A percentile compares a stretch with the other conserved stretches of the same genome.
These are phyloP conservation scores for Pangasius macronema DNA, from an alignment of 2,797 vertebrate species.

Conservation along the genomic window DNA sequence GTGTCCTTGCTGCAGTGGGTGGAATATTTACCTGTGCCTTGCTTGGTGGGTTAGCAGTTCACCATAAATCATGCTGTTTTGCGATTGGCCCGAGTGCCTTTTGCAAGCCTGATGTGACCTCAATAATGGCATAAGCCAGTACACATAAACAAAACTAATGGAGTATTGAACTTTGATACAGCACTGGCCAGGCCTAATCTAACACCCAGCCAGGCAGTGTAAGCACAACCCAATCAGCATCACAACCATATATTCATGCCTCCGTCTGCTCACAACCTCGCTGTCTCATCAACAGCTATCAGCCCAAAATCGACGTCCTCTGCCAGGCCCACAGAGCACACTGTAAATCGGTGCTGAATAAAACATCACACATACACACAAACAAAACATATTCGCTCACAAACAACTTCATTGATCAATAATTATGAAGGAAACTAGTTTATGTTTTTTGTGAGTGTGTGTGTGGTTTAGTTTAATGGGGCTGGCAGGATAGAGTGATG, in stretches of 20 bases:
- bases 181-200: constrained; percentile 52
- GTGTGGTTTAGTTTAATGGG: background rate
- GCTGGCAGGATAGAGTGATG: background rate
- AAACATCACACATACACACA: constrained; percentile 43
- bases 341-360: constrained; percentile 55
- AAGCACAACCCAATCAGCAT: constrained; percentile 47
- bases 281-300: constrained; percentile 55
- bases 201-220: constrained; percentile 42
- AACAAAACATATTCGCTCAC: constrained; percentile 19
- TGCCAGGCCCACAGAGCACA: constrained; percentile 43
- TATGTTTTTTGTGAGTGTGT: background rate
- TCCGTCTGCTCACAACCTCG: constrained; percentile 18
- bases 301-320: constrained; percentile 48
- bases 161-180: constrained; percentile 62
- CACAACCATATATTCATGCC: constrained; percentile 46
- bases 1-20: constrained; percentile 36
- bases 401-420: constrained; percentile 50
- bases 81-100: constrained; percentile 58
- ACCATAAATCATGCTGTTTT: constrained; percentile 54
- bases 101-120: constrained; percentile 51
- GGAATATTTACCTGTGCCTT: constrained; percentile 57
- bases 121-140: constrained; percentile 51
- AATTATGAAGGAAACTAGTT: constrained; percentile 26
- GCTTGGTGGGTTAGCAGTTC: constrained; percentile 47
- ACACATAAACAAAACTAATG: constrained; percentile 61